Conservation (phyloP, 2,797 vertebrate genomes). For the Tapera naevia region DNA sequence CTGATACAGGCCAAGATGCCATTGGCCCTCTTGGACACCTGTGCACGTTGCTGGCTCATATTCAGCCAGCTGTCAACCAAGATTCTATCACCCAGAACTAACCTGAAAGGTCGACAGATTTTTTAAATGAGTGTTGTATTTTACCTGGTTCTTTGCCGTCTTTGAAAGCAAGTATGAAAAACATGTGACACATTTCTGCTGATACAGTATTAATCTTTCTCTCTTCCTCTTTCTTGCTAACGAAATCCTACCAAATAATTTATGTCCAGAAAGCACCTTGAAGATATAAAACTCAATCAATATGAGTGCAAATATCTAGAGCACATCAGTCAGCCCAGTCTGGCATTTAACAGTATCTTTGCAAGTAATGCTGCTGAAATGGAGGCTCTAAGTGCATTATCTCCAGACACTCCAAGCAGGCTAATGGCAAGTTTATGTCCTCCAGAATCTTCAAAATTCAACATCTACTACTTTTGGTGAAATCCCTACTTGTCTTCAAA, state of each 20-base stretch:
- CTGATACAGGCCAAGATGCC: too few relatives aligned
- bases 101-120: neutral
- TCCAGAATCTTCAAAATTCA: neutral
- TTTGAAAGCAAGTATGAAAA: conserved; percentile 9
- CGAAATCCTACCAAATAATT: neutral
- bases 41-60: too few relatives aligned
- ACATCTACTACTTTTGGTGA: neutral
- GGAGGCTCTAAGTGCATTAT: neutral
- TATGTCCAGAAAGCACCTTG: neutral
- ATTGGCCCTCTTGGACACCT: too few relatives aligned
- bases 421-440: neutral
- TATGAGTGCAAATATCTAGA: neutral
- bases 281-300: neutral
- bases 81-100: neutral
- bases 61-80: too few relatives aligned
- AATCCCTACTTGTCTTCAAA: neutral
- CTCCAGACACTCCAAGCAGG: neutral
- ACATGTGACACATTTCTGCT: neutral
- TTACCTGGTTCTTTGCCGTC: neutral
- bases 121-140: conserved; percentile 1
- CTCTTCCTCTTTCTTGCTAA: neutral
- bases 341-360: neutral
- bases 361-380: neutral
- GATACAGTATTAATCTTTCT: neutral
- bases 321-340: neutral